Base-by-base conservation (phyloP, 1,140 invertebrate species). In the Trichonephila clavata region DNA sequence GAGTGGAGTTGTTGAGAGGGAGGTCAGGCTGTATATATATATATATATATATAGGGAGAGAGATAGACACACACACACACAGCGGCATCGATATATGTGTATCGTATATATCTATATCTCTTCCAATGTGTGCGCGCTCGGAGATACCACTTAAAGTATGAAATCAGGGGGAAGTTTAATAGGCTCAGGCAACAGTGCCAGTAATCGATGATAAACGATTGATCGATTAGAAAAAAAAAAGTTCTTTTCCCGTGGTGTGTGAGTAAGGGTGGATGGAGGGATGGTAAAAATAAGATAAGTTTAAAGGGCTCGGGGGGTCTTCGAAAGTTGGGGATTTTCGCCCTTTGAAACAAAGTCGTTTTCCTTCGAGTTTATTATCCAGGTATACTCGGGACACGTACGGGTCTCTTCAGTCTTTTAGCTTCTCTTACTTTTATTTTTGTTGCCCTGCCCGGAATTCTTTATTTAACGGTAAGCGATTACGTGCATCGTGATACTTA, bases 91-190 rank as follows among this genome's bases (percentile, higher is more conserved):
- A 86, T 84, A 92, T 86, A 61, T 77, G 61, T 92, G 83, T 86
- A 60, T 21, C 50, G 60, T 86, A 92, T 92, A 92, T 92, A 92
- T 92, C 43, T 92, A 77, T 92, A 92, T 63, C 43, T 57, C 43
- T 20, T 43, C 21, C 65, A 57, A 27, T 86, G 68, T 87, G 86
- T 80, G 92, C 77, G 90, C 59, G 90, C 59, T n/a, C 27, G 24
- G 59, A 93, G 84, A 87, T 88, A 93, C 92, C 92, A 93, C 84
- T 93, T 93, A 93, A 93, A 93, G 92, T 93, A 93, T 93, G 92
- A 93, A 93, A 93, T 93, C 92, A 93, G 65, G 92, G 86, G 92
- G 92, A 93, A 93, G 92, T 93, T 93, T 93, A 93, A 93, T 93
- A 88, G 92, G 90, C 90, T 86, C 59, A 71, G 90, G 86, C 92